Evolutionary conservation across 1,140 invertebrate species (phyloP).

Genomic region (Trichoplusia ni): DNA sequence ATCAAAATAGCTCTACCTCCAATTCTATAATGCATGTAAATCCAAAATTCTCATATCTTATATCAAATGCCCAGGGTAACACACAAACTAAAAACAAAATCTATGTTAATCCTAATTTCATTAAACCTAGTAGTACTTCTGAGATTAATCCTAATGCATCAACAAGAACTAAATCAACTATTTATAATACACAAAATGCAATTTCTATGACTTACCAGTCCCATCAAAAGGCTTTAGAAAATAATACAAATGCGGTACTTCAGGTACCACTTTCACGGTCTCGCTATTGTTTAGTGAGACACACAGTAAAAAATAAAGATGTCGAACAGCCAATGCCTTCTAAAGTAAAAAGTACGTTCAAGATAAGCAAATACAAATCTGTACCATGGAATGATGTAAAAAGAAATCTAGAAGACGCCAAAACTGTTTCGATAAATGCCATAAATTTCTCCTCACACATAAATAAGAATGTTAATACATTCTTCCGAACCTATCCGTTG

Average conservation of each 20-base stretch:
- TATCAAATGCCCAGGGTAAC: conserved; percentile 30
- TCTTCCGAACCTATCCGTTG: conserved; percentile 66
- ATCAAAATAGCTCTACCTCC: conserved; percentile 12
- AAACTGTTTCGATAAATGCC: no score
- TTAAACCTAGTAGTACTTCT: conserved; percentile 24
- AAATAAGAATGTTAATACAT: conserved; percentile 64
- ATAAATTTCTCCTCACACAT: no score
- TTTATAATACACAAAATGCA: no score
- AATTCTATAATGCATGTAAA: conserved; percentile 48
- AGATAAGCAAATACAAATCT: conserved; percentile 69
- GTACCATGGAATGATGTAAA: conserved; percentile 49
- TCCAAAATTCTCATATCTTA: conserved; percentile 44
- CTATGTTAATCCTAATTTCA: conserved; percentile 72
- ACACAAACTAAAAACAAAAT: conserved; percentile 53
- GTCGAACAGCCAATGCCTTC: neutral
- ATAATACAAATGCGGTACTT: no score
- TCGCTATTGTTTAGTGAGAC: conserved; percentile 57
- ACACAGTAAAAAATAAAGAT: conserved; percentile 24
- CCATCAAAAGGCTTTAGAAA: no score
- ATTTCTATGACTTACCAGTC: no score
- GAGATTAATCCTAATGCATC: neutral
- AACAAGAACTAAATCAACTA: no score
- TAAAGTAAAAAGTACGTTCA: conserved; percentile 48
- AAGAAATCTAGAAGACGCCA: conserved; percentile 26
- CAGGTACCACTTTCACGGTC: no score